Evolutionary conservation across 2,888 invertebrate species (phyloP).

Genomic region (Metalampra italica): DNA sequence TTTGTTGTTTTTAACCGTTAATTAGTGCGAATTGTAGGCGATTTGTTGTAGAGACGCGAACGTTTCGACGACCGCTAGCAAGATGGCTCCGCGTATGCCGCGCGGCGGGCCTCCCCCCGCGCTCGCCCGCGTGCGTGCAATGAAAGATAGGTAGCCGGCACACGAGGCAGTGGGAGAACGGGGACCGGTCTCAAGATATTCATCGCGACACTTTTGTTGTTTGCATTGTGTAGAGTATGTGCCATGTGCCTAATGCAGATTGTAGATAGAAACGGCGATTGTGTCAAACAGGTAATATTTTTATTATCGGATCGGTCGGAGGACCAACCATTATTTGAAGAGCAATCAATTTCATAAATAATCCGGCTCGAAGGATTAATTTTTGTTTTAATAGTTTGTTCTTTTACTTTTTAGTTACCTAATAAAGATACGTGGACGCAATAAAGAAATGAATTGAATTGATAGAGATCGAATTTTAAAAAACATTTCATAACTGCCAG

Average conservation of each 20-base stretch:
- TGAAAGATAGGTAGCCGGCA: conserved; percentile 75
- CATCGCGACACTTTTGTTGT: not conserved
- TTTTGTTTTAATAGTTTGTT: not conserved
- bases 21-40: conserved; percentile 72
- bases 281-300: no score
- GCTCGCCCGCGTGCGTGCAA: conserved; percentile 75
- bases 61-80: conserved; percentile 71
- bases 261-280: no score
- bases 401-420: no score
- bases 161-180: conserved; percentile 45
- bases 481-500: no score
- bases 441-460: no score
- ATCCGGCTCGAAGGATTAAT: not conserved
- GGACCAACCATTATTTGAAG: no score
- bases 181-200: conserved; percentile 42
- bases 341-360: no score
- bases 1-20: conserved; percentile 54
- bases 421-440: no score
- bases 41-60: conserved; percentile 71
- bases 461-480: no score
- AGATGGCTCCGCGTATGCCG: conserved; percentile 73
- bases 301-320: no score
- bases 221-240: not conserved
- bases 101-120: conserved; percentile 62
- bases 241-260: no score